A percentile compares a stretch with the other conserved stretches of the same genome.
phyloP scores from a whole-genome alignment of 2,113 vertebrate genomes.

The Junco hyemalis region DNA sequence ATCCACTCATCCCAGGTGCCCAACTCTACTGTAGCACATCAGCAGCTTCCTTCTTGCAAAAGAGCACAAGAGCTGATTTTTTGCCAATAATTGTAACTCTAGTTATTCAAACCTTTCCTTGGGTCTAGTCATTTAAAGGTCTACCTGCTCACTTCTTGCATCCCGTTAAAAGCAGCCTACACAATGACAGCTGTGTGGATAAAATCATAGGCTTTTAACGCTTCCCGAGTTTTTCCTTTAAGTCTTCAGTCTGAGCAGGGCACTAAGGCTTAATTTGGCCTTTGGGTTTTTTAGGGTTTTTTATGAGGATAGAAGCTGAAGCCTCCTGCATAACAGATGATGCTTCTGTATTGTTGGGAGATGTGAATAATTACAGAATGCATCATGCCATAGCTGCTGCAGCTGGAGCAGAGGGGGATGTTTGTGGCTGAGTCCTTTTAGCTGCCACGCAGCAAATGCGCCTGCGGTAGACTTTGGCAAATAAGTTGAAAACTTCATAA shows the following conservation, averaged over 20 bases:
- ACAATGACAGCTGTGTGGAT: neutral
- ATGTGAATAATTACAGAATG: neutral
- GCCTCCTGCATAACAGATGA: slow-evolving; percentile 36
- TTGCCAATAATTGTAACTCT: neutral
- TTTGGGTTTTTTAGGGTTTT: neutral
- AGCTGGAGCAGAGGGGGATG: neutral
- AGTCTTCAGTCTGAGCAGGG: neutral
- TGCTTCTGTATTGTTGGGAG: neutral
- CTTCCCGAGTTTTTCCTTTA: neutral
- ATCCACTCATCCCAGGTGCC: neutral
- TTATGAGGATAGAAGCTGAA: neutral
- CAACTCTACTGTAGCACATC: neutral
- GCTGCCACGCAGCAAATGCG: neutral
- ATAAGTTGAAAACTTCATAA: slow-evolving; percentile 51
- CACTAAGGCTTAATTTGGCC: neutral
- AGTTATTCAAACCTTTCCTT: neutral
- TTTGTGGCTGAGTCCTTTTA: slow-evolving; percentile 3
- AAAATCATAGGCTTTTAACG: neutral
- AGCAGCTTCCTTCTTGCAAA: neutral
- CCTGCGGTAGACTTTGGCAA: neutral
- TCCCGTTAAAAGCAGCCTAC: neutral
- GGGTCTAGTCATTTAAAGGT: neutral
- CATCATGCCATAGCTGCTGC: neutral
- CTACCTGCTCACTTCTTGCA: neutral
- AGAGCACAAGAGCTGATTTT: neutral